phyloP scores from a whole-genome alignment of 2,797 vertebrate genomes.

The Pseudochirops cupreus region DNA sequence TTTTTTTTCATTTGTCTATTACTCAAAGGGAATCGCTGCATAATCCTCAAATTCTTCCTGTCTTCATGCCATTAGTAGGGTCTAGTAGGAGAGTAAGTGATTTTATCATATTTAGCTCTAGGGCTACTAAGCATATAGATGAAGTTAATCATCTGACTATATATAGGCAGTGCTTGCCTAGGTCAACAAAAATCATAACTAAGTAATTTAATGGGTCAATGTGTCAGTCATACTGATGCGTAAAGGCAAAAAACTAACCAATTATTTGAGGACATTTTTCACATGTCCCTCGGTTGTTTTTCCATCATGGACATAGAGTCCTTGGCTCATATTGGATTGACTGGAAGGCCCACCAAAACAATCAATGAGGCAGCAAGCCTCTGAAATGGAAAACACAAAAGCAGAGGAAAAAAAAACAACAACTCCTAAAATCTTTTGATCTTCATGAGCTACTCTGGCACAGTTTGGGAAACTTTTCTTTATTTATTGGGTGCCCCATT shows the following conservation, averaged over 20 bases:
- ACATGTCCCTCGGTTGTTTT: not conserved
- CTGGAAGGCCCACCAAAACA: not conserved
- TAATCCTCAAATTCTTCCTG: not conserved
- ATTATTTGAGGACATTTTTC: constrained; percentile 15
- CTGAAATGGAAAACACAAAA: constrained; percentile 49
- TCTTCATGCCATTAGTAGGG: constrained; percentile 27
- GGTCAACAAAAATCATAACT: constrained; percentile 9
- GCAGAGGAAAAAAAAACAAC: constrained; percentile 9
- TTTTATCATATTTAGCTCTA: not conserved
- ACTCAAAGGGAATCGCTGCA: not conserved
- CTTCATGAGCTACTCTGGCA: constrained; percentile 51
- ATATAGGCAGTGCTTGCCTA: not conserved
- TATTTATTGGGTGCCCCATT: constrained; percentile 55
- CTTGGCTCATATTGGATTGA: constrained; percentile 1
- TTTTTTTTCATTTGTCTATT: constrained; percentile 13
- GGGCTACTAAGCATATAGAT: constrained; percentile 17
- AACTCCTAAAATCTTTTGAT: constrained; percentile 38
- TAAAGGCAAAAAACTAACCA: not conserved
- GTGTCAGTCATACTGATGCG: constrained; percentile 18
- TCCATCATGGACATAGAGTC: not conserved
- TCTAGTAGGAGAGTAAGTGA: constrained; percentile 39
- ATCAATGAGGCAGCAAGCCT: constrained; percentile 34
- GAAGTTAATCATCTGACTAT: constrained; percentile 55
- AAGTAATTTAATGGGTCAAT: constrained; percentile 8
- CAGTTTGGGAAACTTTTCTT: constrained; percentile 62